Evolutionary conservation across 2,113 vertebrate genomes (phyloP).

Genomic region (Ictalurus furcatus): DNA sequence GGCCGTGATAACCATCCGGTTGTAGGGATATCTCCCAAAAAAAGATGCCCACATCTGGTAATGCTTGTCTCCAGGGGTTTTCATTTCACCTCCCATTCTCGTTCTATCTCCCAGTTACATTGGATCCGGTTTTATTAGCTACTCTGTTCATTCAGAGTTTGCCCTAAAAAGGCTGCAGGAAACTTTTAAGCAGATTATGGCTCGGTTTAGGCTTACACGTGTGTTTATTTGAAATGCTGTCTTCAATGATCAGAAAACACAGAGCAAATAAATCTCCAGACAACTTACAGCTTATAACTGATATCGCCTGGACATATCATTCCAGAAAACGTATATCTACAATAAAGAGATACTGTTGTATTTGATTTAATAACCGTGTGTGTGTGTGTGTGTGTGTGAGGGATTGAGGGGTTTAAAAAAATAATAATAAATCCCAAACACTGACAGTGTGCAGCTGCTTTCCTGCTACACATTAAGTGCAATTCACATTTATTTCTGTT

Average conservation of each 20-base stretch:
- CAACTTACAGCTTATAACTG: neutral
- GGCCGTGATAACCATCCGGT: slow-evolving; percentile 24
- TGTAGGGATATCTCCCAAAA: neutral
- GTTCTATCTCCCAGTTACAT: slow-evolving; percentile 17
- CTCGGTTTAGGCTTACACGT: neutral
- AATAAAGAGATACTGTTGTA: neutral
- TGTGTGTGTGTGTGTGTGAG: neutral
- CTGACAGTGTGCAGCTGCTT: slow-evolving; percentile 1
- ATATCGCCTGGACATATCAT: neutral
- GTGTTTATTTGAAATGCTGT: slow-evolving; percentile 6
- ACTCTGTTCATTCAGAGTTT: slow-evolving; percentile 6
- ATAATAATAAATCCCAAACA: neutral
- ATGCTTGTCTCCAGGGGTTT: neutral
- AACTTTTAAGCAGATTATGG: neutral
- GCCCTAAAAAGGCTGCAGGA: slow-evolving; percentile 3
- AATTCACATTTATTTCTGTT: neutral
- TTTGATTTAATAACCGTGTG: neutral
- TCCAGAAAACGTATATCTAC: neutral
- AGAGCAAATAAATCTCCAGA: neutral
- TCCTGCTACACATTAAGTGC: neutral
- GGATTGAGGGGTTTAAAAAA: neutral
- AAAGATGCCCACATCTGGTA: slow-evolving; percentile 6
- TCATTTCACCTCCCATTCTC: neutral
- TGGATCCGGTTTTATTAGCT: slow-evolving; percentile 31
- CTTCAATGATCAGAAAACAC: neutral